Percentiles rank a stretch among this genome's conserved stretches.
Conservation (phyloP, 1,140 invertebrate species). For the Apis dorsata region DNA sequence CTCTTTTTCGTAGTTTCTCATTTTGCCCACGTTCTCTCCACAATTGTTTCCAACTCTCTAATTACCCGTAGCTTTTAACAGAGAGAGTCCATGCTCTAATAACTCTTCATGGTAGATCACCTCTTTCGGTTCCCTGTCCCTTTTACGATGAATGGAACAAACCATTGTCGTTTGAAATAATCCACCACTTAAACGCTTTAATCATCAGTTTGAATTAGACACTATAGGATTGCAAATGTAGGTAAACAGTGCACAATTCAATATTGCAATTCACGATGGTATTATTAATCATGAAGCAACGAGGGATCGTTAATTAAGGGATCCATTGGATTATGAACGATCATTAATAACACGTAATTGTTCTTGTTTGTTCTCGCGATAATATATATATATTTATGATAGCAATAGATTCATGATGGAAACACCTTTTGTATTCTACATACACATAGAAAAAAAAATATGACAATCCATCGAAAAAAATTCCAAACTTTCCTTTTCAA, state of each 20-base stretch:
- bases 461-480: background rate
- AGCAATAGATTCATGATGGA: background rate
- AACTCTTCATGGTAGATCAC: slow-evolving; percentile 50
- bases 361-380: background rate
- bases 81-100: slow-evolving; percentile 62
- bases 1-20: background rate
- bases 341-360: slow-evolving; percentile 29
- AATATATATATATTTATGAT: background rate
- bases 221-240: background rate
- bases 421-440: background rate
- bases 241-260: background rate
- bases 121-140: slow-evolving; percentile 49
- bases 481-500: background rate
- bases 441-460: background rate
- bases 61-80: slow-evolving; percentile 75
- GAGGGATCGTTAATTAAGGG: slow-evolving; percentile 7
- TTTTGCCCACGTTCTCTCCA: background rate
- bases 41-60: slow-evolving; percentile 73
- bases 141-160: background rate
- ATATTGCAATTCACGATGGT: slow-evolving; percentile 11
- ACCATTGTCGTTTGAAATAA: background rate
- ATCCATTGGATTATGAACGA: slow-evolving; percentile 26
- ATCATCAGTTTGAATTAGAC: background rate
- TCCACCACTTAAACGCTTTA: background rate
- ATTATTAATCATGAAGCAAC: slow-evolving; percentile 23